A percentile compares a stretch with the other conserved stretches of the same genome.
Evolutionary conservation across 2,888 invertebrate genomes (phyloP).

Genomic region (Tanypteryx hageni): DNA sequence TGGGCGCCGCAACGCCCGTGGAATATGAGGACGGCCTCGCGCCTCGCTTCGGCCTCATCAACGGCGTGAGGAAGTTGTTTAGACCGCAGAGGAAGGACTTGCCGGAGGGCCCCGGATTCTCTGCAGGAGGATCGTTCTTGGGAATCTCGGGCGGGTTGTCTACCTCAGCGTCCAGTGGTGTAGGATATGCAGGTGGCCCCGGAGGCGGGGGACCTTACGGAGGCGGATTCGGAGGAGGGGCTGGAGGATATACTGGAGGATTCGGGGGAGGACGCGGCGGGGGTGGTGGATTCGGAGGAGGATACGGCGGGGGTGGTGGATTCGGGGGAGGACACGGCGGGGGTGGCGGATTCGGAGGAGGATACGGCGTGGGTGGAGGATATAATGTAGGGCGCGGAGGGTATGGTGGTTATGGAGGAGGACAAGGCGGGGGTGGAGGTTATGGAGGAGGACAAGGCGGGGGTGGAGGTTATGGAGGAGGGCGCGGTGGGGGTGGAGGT

Average conservation of each 20-base stretch:
- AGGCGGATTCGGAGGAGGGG: neutral
- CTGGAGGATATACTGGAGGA: neutral
- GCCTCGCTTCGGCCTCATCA: too few species aligned
- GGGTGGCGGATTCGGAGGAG: neutral
- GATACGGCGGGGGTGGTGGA: neutral
- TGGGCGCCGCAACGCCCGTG: too few species aligned
- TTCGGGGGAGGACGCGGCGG: neutral
- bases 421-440: neutral
- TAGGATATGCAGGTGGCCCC: neutral
- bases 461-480: neutral
- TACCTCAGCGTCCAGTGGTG: too few species aligned
- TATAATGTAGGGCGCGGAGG: too few species aligned
- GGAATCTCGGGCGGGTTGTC: too few species aligned
- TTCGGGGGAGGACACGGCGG: neutral
- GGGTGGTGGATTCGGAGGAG: neutral
- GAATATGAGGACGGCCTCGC: too few species aligned
- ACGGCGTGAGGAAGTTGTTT: too few species aligned
- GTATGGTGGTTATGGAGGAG: neutral
- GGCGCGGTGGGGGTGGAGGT: neutral
- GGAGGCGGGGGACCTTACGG: neutral
- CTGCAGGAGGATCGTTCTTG: too few species aligned
- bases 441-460: conserved; percentile 4
- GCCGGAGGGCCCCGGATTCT: too few species aligned
- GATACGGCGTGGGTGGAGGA: neutral
- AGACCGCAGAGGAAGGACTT: too few species aligned